These are phyloP conservation scores for Cloeon dipterum DNA, from an alignment of 2,888 invertebrate species.

Conservation along the genomic window DNA sequence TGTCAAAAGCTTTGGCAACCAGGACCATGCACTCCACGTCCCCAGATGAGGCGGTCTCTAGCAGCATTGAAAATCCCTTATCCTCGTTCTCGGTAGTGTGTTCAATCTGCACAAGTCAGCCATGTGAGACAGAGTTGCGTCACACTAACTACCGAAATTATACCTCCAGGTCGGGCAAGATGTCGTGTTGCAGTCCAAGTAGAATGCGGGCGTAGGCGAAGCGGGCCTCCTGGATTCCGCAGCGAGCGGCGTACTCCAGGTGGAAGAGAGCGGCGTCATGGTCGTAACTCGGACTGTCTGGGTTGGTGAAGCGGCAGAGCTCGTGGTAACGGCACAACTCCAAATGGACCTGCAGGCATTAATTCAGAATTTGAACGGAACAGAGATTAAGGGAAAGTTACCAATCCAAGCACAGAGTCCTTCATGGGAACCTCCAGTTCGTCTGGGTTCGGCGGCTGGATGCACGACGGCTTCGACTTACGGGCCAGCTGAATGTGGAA, in stretches of 20 bases:
- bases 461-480: slow-evolving; percentile 18
- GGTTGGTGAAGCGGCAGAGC: slow-evolving; percentile 19
- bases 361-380: not conserved
- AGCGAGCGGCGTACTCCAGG: slow-evolving; percentile 23
- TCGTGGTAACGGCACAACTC: slow-evolving; percentile 29
- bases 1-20: slow-evolving; percentile 24
- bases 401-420: slow-evolving; percentile 23
- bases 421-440: slow-evolving; percentile 6
- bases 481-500: slow-evolving; percentile 11
- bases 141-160: too few relatives aligned
- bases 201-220: slow-evolving; percentile 22
- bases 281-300: slow-evolving; percentile 17
- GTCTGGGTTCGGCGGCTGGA: slow-evolving; percentile 9
- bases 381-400: slow-evolving; percentile 8
- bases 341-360: slow-evolving; percentile 20
- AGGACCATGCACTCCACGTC: slow-evolving; percentile 24
- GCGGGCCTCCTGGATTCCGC: slow-evolving; percentile 25
- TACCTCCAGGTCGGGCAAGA: slow-evolving; percentile 20
- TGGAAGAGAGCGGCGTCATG: slow-evolving; percentile 25
- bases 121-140: too few relatives aligned
- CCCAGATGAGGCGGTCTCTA: slow-evolving; percentile 21
- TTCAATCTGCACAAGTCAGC: slow-evolving; percentile 3
- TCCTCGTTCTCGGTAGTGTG: slow-evolving; percentile 13
- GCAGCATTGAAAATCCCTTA: slow-evolving; percentile 14
- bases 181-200: slow-evolving; percentile 21